A percentile compares a stretch with the other conserved stretches of the same genome.
Evolutionary conservation across 2,888 invertebrate genomes (phyloP).

Genomic region (Leucophenga montana): DNA sequence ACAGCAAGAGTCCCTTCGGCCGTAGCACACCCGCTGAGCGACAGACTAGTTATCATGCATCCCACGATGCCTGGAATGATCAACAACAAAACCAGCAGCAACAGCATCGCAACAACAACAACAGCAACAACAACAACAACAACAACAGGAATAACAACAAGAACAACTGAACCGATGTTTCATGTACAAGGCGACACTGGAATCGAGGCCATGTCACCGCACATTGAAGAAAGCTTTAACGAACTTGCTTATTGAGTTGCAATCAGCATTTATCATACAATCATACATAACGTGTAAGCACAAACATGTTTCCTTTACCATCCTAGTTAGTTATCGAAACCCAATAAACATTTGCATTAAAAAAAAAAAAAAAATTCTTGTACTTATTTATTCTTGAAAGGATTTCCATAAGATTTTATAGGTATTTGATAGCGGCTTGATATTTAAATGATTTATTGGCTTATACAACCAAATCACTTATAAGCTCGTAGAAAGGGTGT

Average conservation of each 20-base stretch:
- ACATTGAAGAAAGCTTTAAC: too few relatives aligned
- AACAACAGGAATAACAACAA: conserved; percentile 20
- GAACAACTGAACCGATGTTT: too few relatives aligned
- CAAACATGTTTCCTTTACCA: conserved; percentile 42
- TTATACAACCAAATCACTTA: too few relatives aligned
- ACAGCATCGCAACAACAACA: conserved; percentile 26
- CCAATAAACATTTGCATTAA: conserved; percentile 49
- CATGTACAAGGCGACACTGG: too few relatives aligned
- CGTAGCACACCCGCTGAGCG: conserved; percentile 60
- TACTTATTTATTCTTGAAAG: conserved; percentile 18
- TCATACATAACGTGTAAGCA: background rate
- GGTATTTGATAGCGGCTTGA: too few relatives aligned
- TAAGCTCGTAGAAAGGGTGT: too few relatives aligned
- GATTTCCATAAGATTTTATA: background rate
- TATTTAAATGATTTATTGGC: too few relatives aligned
- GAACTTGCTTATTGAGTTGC: too few relatives aligned
- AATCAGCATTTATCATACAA: too few relatives aligned
- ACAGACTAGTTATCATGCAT: conserved; percentile 55
- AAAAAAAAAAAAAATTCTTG: conserved; percentile 27
- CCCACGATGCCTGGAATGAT: conserved; percentile 55
- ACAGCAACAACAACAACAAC: conserved; percentile 33
- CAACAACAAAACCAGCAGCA: background rate
- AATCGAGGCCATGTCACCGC: too few relatives aligned
- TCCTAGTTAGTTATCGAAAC: conserved; percentile 45
- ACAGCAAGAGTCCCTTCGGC: conserved; percentile 67